These are phyloP conservation scores for Lethrus apterus DNA, from an alignment of 1,140 invertebrate species.

Conservation along the genomic window DNA sequence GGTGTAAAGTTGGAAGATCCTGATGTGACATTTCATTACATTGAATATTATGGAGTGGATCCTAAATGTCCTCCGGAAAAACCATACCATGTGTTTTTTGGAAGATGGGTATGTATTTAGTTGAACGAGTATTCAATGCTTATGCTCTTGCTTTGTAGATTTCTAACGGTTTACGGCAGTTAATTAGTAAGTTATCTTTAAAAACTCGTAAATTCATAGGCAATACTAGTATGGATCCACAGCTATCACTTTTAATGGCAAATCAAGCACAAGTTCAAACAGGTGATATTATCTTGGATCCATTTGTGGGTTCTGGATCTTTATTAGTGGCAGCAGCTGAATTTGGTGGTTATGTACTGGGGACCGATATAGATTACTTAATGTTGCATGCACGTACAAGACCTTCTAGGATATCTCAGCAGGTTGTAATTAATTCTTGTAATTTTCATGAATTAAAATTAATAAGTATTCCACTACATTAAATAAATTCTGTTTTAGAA, in stretches of 20 bases:
- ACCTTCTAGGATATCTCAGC: slow-evolving; percentile 68
- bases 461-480: background rate
- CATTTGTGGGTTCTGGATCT: slow-evolving; percentile 93
- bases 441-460: background rate
- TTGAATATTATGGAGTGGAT: slow-evolving; percentile 83
- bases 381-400: slow-evolving; percentile 83
- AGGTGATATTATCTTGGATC: slow-evolving; percentile 79
- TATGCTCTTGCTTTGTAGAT: slow-evolving; percentile 48
- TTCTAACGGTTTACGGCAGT: slow-evolving; percentile 70
- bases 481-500: slow-evolving; percentile 46
- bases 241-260: slow-evolving; percentile 86
- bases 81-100: slow-evolving; percentile 75
- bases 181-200: slow-evolving; percentile 71
- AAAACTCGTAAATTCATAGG: slow-evolving; percentile 92
- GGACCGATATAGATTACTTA: slow-evolving; percentile 89
- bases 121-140: slow-evolving; percentile 2
- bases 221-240: slow-evolving; percentile 95
- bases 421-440: slow-evolving; percentile 39
- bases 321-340: slow-evolving; percentile 84
- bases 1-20: slow-evolving; percentile 76
- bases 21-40: slow-evolving; percentile 67
- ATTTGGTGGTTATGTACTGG: slow-evolving; percentile 84
- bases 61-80: slow-evolving; percentile 61
- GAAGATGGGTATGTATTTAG: slow-evolving; percentile 62
- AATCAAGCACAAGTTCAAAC: slow-evolving; percentile 76